A percentile compares a stretch with the other conserved stretches of the same genome.
These are phyloP conservation scores for Aurelia coerulea DNA, from an alignment of 30 jellyfish, hydroid and myxozoan genomes.

Conservation along the genomic window DNA sequence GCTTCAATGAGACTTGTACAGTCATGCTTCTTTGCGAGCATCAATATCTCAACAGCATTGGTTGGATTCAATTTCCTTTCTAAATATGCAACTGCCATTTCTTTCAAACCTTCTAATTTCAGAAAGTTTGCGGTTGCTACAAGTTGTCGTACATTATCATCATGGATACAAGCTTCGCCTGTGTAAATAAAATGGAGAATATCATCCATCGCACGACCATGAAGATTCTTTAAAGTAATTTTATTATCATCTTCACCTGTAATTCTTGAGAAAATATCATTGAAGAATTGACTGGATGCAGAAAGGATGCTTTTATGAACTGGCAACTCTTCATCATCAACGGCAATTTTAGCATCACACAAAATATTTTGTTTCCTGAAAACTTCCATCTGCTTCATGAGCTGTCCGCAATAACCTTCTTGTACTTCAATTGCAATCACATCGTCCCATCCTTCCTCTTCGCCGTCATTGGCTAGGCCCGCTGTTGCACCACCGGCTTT, in stretches of 20 bases:
- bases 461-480: constrained; percentile 68
- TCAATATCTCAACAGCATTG: constrained; percentile 83
- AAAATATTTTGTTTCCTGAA: constrained; percentile 82
- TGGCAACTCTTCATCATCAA: constrained; percentile 90
- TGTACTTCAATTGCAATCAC: constrained; percentile 95
- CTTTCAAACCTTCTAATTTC: constrained; percentile 78
- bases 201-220: constrained; percentile 91
- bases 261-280: constrained; percentile 81
- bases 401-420: constrained; percentile 87
- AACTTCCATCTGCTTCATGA: constrained; percentile 92
- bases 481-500: constrained; percentile 29
- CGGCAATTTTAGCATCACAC: constrained; percentile 94
- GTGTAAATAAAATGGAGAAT: constrained; percentile 93
- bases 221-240: constrained; percentile 79
- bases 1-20: constrained; percentile 62
- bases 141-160: constrained; percentile 95
- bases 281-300: constrained; percentile 87
- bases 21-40: constrained; percentile 86
- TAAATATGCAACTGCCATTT: constrained; percentile 84
- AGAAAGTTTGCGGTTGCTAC: constrained; percentile 96
- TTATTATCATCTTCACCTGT: constrained; percentile 77
- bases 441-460: constrained; percentile 93
- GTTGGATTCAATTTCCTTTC: constrained; percentile 85
- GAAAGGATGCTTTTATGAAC: constrained; percentile 82
- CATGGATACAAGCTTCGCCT: constrained; percentile 96